These are phyloP conservation scores for Pachydiplax longipennis DNA, from an alignment of 2,888 invertebrate species.

Conservation along the genomic window DNA sequence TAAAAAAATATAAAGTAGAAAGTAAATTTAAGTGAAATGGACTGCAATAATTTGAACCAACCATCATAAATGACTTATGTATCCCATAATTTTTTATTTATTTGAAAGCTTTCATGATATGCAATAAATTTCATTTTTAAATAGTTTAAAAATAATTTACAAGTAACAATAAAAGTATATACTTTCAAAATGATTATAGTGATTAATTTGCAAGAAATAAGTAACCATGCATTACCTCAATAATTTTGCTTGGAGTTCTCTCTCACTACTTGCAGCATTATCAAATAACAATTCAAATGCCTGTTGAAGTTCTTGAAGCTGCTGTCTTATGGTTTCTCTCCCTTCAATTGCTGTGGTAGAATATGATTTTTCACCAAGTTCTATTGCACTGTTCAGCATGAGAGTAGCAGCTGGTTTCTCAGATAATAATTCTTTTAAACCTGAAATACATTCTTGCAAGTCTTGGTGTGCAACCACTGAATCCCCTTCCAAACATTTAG, in stretches of 20 bases:
- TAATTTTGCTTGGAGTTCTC: slow-evolving; percentile 83
- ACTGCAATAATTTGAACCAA: no score
- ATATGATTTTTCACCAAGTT: slow-evolving; percentile 87
- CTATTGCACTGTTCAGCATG: slow-evolving; percentile 82
- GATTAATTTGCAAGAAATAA: no score
- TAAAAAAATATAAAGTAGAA: no score
- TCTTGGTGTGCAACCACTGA: slow-evolving; percentile 69
- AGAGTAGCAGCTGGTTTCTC: slow-evolving; percentile 79
- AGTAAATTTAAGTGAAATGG: no score
- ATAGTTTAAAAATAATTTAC: no score
- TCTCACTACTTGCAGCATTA: slow-evolving; percentile 76
- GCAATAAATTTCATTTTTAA: no score
- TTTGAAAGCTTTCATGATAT: no score
- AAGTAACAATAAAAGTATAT: no score
- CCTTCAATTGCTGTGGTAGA: slow-evolving; percentile 87
- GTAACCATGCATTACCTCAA: slow-evolving; percentile 60
- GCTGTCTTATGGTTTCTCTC: slow-evolving; percentile 81
- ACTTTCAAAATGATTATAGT: no score
- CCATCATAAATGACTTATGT: no score
- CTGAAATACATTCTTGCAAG: slow-evolving; percentile 72
- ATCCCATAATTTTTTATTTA: no score
- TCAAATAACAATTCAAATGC: slow-evolving; percentile 84
- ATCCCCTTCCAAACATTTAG: slow-evolving; percentile 69
- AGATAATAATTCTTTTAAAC: slow-evolving; percentile 75
- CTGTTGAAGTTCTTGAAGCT: slow-evolving; percentile 83